phyloP scores from a whole-genome alignment of 2,113 vertebrate species.

The Cyanoliseus patagonus region DNA sequence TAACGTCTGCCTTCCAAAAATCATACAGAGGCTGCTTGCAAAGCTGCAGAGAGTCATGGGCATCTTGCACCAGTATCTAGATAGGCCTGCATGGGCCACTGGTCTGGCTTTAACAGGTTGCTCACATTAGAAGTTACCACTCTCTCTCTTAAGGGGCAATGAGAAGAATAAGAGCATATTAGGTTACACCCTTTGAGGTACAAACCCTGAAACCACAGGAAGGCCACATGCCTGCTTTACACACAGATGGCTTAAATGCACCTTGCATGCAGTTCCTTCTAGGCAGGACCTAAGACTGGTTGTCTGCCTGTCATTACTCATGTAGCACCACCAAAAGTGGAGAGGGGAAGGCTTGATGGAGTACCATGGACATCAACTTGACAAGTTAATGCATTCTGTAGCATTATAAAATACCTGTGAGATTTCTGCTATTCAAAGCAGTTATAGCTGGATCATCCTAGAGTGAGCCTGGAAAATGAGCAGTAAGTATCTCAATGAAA shows the following conservation, averaged over 20 bases:
- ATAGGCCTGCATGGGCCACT: not conserved
- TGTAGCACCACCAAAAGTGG: accelerated
- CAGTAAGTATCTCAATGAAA: not conserved
- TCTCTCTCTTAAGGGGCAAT: not conserved
- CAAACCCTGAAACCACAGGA: not conserved
- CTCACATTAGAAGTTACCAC: not conserved
- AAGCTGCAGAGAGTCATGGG: not conserved
- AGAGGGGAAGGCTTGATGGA: not conserved
- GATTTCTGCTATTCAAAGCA: not conserved
- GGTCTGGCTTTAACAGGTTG: not conserved
- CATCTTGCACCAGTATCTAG: not conserved
- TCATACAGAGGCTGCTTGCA: not conserved
- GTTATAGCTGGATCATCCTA: not conserved
- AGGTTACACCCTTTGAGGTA: not conserved
- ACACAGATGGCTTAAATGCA: not conserved
- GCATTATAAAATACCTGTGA: not conserved
- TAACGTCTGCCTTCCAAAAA: not conserved
- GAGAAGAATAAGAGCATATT: not conserved
- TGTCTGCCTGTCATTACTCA: not conserved
- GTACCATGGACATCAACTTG: not conserved
- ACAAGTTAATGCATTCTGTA: not conserved
- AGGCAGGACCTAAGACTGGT: not conserved
- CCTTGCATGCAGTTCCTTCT: accelerated
- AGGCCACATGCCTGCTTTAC: not conserved
- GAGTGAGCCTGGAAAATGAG: not conserved